phyloP scores from a whole-genome alignment of 92 coral and sea anemone genomes.

The Siderastrea radians region DNA sequence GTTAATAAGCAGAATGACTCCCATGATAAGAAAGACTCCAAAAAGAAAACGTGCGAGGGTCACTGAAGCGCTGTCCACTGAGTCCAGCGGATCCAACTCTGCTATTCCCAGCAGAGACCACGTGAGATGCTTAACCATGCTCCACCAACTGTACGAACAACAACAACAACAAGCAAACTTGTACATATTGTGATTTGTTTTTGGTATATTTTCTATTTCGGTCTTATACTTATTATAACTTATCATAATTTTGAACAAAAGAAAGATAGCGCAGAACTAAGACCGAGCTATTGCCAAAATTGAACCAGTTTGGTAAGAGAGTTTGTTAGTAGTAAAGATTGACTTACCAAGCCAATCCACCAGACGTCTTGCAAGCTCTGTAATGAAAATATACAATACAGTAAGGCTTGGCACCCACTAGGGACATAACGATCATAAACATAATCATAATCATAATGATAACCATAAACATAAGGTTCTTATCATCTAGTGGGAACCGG shows the following conservation, averaged over 20 bases:
- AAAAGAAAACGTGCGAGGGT: constrained; percentile 6
- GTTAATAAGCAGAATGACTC: constrained; percentile 26
- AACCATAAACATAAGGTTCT: not conserved
- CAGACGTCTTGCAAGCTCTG: not conserved
- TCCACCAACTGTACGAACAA: constrained; percentile 8
- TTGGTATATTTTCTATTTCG: not conserved
- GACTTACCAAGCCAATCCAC: constrained; percentile 1
- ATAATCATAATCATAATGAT: too few relatives aligned
- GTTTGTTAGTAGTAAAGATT: not conserved
- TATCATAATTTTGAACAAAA: too few relatives aligned
- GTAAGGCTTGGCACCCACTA: not conserved
- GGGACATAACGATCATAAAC: too few relatives aligned
- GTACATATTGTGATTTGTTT: not conserved
- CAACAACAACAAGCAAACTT: too few relatives aligned
- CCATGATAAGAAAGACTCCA: constrained; percentile 22
- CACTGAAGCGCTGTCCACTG: constrained; percentile 22
- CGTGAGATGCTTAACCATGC: not conserved
- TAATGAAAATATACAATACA: not conserved
- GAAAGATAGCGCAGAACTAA: not conserved
- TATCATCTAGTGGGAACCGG: too few relatives aligned
- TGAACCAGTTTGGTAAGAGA: not conserved
- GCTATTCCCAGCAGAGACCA: not conserved
- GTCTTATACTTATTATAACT: too few relatives aligned
- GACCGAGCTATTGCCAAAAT: not conserved
- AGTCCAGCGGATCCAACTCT: constrained; percentile 5